phyloP scores from a whole-genome alignment of 2,888 invertebrate genomes.

The Eumacrocentrus americanus region DNA sequence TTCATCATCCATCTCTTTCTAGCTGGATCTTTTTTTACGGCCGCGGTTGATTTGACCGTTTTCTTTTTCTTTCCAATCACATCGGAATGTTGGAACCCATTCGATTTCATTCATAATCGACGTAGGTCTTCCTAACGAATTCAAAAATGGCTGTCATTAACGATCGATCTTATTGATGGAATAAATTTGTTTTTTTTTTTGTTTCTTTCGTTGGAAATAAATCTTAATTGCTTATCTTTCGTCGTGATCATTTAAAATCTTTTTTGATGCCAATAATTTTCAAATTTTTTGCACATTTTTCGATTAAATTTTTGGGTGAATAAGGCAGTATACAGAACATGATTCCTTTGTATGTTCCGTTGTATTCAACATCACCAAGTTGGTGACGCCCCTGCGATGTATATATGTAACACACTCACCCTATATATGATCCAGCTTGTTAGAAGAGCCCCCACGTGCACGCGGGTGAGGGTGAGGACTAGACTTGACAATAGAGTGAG shows the following conservation, averaged over 20 bases:
- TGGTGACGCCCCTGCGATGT: conserved; percentile 6
- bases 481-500: conserved; percentile 47
- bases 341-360: background rate
- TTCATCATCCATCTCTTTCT: conserved; percentile 18
- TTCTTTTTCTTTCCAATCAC: conserved; percentile 31
- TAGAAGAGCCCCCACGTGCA: conserved; percentile 16
- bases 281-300: background rate
- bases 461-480: conserved; percentile 20
- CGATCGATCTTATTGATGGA: too few relatives aligned
- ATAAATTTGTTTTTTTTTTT: too few relatives aligned
- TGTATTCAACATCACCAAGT: conserved; percentile 4
- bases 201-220: too few relatives aligned
- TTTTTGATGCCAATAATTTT: too few relatives aligned
- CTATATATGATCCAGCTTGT: conserved; percentile 7
- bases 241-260: too few relatives aligned
- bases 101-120: too few relatives aligned
- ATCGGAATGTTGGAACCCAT: conserved; percentile 4
- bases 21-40: conserved; percentile 35
- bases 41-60: conserved; percentile 31
- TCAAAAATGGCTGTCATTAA: too few relatives aligned
- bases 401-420: background rate
- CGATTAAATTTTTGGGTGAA: background rate
- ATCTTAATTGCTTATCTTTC: too few relatives aligned
- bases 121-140: too few relatives aligned
- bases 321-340: background rate